Conservation (phyloP, 2,888 invertebrate species). For the Hofmannophila pseudospretella region DNA sequence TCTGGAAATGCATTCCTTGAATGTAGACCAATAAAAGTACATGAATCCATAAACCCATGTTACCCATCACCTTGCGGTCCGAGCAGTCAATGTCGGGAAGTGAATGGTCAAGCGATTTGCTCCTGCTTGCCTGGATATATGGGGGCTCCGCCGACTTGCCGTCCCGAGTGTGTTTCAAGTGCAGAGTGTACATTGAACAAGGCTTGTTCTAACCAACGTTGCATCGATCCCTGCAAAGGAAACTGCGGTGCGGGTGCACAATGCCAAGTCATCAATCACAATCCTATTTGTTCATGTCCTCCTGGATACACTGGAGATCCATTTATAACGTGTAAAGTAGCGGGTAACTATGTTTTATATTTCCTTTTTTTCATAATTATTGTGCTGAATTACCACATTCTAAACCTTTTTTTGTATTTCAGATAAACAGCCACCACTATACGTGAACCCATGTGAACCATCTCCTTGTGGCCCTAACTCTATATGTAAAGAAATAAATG, state of each 20-base stretch:
- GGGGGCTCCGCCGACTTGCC: constrained; percentile 84
- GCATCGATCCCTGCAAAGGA: constrained; percentile 84
- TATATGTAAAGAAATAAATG: constrained; percentile 77
- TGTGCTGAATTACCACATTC: neutral
- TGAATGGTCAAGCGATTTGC: constrained; percentile 83
- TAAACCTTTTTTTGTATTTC: constrained; percentile 22
- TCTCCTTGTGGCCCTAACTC: constrained; percentile 87
- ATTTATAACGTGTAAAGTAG: constrained; percentile 80
- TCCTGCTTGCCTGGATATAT: constrained; percentile 81
- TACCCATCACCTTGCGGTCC: constrained; percentile 85
- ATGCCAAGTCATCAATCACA: constrained; percentile 86
- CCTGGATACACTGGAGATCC: constrained; percentile 84
- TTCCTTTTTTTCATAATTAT: too few relatives aligned
- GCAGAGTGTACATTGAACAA: constrained; percentile 81
- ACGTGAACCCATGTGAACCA: constrained; percentile 80
- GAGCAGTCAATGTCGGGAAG: constrained; percentile 83
- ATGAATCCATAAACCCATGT: constrained; percentile 77
- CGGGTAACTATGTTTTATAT: constrained; percentile 68
- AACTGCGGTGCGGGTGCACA: constrained; percentile 84
- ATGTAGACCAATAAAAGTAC: constrained; percentile 66
- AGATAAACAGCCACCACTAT: constrained; percentile 45
- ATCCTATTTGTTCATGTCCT: constrained; percentile 84
- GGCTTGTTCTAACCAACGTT: constrained; percentile 84
- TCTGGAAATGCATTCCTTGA: constrained; percentile 84
- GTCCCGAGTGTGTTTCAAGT: constrained; percentile 84